Conservation (phyloP, 2,113 vertebrate species). For the Cephalopholis sonnerati region DNA sequence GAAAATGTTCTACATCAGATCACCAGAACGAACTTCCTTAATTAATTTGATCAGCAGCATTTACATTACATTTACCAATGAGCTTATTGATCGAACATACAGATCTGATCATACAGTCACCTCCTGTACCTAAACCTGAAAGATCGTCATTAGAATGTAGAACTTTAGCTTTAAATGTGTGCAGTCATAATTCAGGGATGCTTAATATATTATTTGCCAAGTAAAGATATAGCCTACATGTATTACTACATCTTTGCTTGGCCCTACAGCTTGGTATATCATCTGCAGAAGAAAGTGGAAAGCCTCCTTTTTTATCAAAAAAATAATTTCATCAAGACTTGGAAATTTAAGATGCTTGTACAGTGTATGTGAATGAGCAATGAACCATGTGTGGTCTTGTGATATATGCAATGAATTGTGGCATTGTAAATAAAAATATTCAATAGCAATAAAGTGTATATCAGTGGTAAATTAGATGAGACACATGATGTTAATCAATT, state of each 20-base stretch:
- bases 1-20: conserved; percentile 6
- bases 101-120: neutral
- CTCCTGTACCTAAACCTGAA: neutral
- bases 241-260: neutral
- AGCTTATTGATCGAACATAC: neutral
- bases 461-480: neutral
- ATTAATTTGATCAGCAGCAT: neutral
- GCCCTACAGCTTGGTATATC: too few relatives aligned
- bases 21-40: neutral
- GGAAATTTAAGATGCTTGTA: neutral
- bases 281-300: neutral
- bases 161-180: neutral
- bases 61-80: neutral
- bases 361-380: neutral
- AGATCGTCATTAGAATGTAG: neutral
- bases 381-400: conserved; percentile 8
- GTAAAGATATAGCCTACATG: too few relatives aligned
- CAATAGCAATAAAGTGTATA: neutral
- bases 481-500: neutral
- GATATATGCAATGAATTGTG: conserved; percentile 11
- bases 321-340: neutral
- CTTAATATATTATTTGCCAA: neutral
- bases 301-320: neutral
- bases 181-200: neutral
- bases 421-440: conserved; percentile 37